Conservation (phyloP, 2,888 invertebrate species). For the Cepaea hortensis region DNA sequence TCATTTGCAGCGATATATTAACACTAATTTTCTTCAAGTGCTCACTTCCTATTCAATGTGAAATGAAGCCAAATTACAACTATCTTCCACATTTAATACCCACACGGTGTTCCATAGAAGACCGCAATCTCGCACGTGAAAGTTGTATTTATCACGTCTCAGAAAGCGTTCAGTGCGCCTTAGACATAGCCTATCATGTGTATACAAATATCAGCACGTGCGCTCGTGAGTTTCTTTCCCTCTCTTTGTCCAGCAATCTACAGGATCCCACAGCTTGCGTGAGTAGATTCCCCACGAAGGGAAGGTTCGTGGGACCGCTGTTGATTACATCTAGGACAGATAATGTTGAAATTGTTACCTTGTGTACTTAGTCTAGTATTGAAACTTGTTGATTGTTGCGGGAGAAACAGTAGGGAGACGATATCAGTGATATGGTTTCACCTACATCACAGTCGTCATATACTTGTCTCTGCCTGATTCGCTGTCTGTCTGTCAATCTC, state of each 20-base stretch:
- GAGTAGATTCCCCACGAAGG: no score
- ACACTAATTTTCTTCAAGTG: no score
- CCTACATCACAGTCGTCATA: not conserved
- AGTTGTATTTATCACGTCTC: not conserved
- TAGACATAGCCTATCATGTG: not conserved
- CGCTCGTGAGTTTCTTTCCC: not conserved
- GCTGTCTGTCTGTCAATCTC: constrained; percentile 12
- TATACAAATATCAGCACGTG: constrained; percentile 16
- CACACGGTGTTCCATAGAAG: not conserved
- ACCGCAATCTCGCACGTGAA: not conserved
- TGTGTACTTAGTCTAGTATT: not conserved
- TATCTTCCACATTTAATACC: no score
- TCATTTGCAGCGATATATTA: no score
- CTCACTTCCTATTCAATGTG: no score
- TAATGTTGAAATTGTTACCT: no score
- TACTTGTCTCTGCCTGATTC: constrained; percentile 4
- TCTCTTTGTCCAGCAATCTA: not conserved
- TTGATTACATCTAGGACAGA: no score
- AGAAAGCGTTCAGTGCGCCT: not conserved
- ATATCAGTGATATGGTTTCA: not conserved
- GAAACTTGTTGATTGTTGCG: not conserved
- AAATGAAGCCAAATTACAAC: no score
- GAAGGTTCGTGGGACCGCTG: no score
- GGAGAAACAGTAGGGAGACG: no score
- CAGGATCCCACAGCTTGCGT: no score